These are phyloP conservation scores for Poeciliopsis infans DNA, from an alignment of 2,797 vertebrate species.

Conservation along the genomic window DNA sequence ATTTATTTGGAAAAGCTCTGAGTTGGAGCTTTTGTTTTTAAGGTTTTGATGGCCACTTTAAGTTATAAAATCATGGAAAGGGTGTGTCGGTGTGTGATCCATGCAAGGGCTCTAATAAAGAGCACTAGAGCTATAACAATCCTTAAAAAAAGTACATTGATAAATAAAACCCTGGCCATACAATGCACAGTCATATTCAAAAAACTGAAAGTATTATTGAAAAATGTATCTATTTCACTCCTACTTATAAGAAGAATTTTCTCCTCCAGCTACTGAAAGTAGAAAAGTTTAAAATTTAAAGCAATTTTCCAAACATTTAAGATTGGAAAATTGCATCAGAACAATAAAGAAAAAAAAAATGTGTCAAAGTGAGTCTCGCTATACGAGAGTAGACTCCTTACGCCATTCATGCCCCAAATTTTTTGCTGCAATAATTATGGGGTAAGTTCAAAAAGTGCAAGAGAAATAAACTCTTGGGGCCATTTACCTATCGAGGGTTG, in stretches of 20 bases:
- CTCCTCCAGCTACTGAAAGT: neutral
- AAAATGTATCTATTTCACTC: neutral
- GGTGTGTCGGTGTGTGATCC: too few relatives aligned
- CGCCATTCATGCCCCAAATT: too few relatives aligned
- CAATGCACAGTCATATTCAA: neutral
- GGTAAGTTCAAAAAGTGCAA: too few relatives aligned
- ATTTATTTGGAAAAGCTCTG: conserved; percentile 32
- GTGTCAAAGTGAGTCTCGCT: too few relatives aligned
- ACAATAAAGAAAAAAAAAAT: neutral
- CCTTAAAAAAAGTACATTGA: too few relatives aligned
- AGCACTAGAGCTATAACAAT: too few relatives aligned
- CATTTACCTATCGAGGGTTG: neutral
- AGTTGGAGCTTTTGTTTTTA: conserved; percentile 9
- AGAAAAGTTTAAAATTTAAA: too few relatives aligned
- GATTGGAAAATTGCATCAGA: neutral
- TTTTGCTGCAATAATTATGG: too few relatives aligned
- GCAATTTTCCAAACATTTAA: neutral
- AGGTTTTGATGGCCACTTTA: neutral
- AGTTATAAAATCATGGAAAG: neutral
- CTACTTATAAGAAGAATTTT: too few relatives aligned
- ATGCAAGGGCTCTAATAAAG: too few relatives aligned
- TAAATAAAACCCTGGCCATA: neutral
- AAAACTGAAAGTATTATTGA: neutral
- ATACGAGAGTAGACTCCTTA: too few relatives aligned
- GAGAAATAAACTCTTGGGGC: too few relatives aligned